Base-by-base conservation (phyloP, 35 echinoderm and acorn worm species). In the Apostichopus japonicus region DNA sequence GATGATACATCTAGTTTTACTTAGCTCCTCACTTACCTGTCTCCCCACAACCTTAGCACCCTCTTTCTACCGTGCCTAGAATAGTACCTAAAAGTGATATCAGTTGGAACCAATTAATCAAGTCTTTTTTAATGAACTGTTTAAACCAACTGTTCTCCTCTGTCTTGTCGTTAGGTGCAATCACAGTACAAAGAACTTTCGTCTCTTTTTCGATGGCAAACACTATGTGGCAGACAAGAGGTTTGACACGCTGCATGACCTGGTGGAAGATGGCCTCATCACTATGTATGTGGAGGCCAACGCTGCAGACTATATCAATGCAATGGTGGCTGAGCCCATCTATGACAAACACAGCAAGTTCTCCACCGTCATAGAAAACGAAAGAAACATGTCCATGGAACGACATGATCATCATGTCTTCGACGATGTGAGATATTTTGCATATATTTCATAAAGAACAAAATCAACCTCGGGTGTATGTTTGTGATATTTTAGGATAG, bases 161-260 rank as follows among this genome's bases (percentile, higher is more conserved):
- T 44, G n/a, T 75, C n/a, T 75, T 23, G 6, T 21, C 14, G 7
- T 75, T 17, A 58, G 56, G 16, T 93, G 56, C 90, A 99, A 93
- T 93, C 52, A 83, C 83, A 90, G 79, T 24, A 99, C 97, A 27
- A 93, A 93, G 90, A 96, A 99, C 92, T 99, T 96, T 86, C 87
- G 86, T 23, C 92, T 99, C 4, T 99, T 95, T 90, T 96, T 95
- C 77, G 97, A 99, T 90, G 94, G 97, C 17, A 92, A 95, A 77
- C 97, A 99, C 90, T 99, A 99, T 84, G 95, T 99, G 14, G 97
- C 95, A 6, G 97, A 99, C 65, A 99, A 99, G 53, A 81, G 93
- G 17, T 99, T 99, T 70, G 95, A 99, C 92, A 92, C 97, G 5
- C 70, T 99, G 21, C 95, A 99, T 62, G 97, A 99, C 55, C 80